These are phyloP conservation scores for Phrixothrix hirtus DNA, from an alignment of 2,888 invertebrate species.

Conservation along the genomic window DNA sequence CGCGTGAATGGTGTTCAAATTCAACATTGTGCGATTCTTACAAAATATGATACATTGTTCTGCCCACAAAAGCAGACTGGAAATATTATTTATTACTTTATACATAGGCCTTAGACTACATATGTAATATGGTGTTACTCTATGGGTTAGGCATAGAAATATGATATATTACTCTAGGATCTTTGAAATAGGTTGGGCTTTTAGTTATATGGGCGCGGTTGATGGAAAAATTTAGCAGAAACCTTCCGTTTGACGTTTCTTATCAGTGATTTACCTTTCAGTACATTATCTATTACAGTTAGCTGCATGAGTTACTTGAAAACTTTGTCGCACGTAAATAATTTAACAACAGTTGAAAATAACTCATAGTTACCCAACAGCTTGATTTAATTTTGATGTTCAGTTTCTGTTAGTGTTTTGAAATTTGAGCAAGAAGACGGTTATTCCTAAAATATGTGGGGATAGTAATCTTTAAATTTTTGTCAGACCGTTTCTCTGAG, in stretches of 20 bases:
- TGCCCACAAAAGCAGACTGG: constrained; percentile 27
- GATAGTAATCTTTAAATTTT: too few species aligned
- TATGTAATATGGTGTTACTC: constrained; percentile 26
- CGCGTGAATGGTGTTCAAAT: constrained; percentile 15
- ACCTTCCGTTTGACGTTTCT: constrained; percentile 8
- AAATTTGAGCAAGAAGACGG: too few species aligned
- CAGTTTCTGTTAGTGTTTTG: too few species aligned
- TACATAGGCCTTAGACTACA: constrained; percentile 27
- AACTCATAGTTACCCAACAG: too few species aligned
- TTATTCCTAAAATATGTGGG: too few species aligned
- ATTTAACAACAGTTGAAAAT: too few species aligned
- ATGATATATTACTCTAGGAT: constrained; percentile 25
- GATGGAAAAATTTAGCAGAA: constrained; percentile 3
- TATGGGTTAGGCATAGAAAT: constrained; percentile 25
- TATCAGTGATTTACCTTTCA: not conserved
- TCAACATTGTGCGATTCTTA: constrained; percentile 22
- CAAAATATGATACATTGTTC: constrained; percentile 38
- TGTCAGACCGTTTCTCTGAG: too few species aligned
- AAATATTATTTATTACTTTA: constrained; percentile 35
- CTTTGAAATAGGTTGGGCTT: constrained; percentile 23
- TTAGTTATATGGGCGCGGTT: constrained; percentile 25
- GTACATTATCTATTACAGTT: not conserved
- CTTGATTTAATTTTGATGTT: too few species aligned
- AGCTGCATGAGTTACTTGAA: not conserved
- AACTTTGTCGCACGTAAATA: too few species aligned